phyloP scores from a whole-genome alignment of 2,113 vertebrate genomes.

The Lepus americanus region DNA sequence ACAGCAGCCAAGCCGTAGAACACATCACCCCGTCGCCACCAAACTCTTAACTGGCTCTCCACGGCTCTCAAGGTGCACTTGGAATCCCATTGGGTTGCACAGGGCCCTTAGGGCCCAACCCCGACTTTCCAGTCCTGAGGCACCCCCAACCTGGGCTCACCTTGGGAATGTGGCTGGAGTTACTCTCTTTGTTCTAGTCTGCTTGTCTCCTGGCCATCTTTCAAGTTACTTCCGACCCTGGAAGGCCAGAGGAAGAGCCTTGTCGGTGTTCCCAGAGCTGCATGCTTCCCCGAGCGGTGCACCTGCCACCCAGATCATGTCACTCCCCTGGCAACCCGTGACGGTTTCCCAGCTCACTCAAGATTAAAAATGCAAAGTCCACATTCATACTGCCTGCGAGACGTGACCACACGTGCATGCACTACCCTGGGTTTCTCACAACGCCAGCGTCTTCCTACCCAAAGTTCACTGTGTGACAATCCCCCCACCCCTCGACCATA shows the following conservation, averaged over 20 bases:
- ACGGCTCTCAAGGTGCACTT: not conserved
- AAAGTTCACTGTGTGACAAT: not conserved
- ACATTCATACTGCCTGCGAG: not conserved
- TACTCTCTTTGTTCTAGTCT: not conserved
- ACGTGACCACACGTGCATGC: not conserved
- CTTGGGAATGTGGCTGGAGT: not conserved
- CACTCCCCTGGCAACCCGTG: not conserved
- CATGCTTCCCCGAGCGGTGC: not conserved
- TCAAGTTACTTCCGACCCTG: not conserved
- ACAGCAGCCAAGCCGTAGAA: not conserved
- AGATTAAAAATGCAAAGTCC: not conserved
- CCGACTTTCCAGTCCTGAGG: not conserved
- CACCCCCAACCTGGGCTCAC: not conserved
- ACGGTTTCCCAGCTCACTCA: not conserved
- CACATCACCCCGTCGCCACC: too few relatives aligned
- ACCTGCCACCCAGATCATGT: not conserved
- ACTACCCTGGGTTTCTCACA: not conserved
- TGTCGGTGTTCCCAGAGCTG: not conserved
- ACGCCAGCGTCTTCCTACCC: not conserved
- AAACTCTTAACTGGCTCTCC: not conserved
- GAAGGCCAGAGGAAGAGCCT: conserved; percentile 10
- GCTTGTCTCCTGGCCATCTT: conserved; percentile 16
- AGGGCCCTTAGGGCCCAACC: not conserved
- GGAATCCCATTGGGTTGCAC: not conserved
- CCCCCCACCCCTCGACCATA: not conserved